Evolutionary conservation across 2,888 invertebrate genomes (phyloP).

Genomic region (Neoaliturus tenellus): DNA sequence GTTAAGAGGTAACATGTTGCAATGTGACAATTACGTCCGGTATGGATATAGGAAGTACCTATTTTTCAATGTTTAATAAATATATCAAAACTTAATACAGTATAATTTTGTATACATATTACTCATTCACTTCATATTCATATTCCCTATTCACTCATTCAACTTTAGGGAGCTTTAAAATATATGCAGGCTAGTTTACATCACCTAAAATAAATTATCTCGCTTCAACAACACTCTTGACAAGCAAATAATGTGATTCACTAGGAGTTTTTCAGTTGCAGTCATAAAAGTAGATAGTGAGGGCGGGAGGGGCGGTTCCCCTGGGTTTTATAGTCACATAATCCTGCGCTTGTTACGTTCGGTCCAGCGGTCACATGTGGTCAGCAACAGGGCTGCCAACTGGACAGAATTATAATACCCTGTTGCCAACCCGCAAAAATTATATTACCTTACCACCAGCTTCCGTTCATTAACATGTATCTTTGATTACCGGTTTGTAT

Average conservation of each 20-base stretch:
- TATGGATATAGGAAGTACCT: no score
- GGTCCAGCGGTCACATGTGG: not conserved
- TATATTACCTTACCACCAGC: not conserved
- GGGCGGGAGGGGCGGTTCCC: not conserved
- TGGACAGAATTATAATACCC: not conserved
- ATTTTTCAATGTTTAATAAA: no score
- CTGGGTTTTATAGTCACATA: constrained; percentile 15
- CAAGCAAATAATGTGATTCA: not conserved
- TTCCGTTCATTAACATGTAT: not conserved
- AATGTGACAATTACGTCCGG: no score
- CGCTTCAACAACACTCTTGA: constrained; percentile 75
- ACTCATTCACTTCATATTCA: no score
- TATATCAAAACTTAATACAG: no score
- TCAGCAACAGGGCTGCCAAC: not conserved
- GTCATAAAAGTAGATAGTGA: not conserved
- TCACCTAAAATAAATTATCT: no score
- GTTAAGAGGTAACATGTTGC: no score
- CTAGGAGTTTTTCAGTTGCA: not conserved
- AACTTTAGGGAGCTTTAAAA: no score
- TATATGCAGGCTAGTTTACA: no score
- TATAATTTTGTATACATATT: no score
- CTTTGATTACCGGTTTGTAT: constrained; percentile 4
- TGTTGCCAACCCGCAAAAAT: not conserved
- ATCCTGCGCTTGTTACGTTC: not conserved
- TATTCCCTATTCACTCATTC: no score